These are phyloP conservation scores for Cerastis leucographa DNA, from an alignment of 2,888 invertebrate species.

Conservation along the genomic window DNA sequence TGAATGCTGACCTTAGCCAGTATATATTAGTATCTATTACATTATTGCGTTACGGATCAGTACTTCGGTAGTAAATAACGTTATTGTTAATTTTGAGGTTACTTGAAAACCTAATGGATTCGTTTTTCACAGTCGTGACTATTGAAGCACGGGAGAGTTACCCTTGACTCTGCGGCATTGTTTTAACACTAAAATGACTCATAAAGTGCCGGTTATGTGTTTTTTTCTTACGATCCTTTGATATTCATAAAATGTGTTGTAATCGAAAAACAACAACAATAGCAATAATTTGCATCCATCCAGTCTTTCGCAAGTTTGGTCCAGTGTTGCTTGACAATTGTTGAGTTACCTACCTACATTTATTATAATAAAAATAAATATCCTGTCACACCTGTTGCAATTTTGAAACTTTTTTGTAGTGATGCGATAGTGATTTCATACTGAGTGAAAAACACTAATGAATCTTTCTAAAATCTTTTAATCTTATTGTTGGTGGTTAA, in stretches of 20 bases:
- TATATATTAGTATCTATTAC: conserved; percentile 5
- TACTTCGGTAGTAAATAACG: neutral
- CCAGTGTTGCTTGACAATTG: neutral
- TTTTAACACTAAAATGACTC: conserved; percentile 11
- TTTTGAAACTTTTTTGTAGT: neutral
- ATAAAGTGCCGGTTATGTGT: neutral
- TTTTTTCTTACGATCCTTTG: neutral
- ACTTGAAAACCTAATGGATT: conserved; percentile 18
- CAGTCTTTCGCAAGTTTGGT: neutral
- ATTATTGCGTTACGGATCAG: conserved; percentile 30
- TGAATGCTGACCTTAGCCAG: conserved; percentile 20
- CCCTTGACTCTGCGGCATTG: conserved; percentile 20
- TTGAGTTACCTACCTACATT: conserved; percentile 1
- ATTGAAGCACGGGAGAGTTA: conserved; percentile 15
- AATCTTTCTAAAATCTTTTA: too few species aligned
- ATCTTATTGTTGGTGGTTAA: neutral
- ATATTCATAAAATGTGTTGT: neutral
- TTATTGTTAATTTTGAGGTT: conserved; percentile 48
- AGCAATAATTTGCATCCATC: neutral
- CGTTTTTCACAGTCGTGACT: conserved; percentile 13
- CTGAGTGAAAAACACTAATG: neutral
- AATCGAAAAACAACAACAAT: conserved; percentile 5
- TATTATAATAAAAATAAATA: neutral
- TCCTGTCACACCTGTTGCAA: neutral
- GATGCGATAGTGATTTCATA: neutral